A percentile compares a stretch with the other conserved stretches of the same genome.
Conservation (phyloP, 2,888 invertebrate species). For the Thera britannica region DNA sequence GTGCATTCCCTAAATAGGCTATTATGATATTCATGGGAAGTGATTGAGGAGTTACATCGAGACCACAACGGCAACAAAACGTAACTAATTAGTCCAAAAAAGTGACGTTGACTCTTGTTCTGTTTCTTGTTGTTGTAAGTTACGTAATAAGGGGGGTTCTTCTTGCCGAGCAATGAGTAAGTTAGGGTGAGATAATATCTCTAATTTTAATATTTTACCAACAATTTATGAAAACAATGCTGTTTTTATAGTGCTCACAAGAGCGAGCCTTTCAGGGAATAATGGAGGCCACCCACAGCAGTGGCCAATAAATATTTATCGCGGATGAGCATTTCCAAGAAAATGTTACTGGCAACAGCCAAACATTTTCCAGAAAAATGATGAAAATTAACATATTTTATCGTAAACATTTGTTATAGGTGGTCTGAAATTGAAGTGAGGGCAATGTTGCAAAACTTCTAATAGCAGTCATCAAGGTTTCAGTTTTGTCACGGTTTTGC, state of each 20-base stretch:
- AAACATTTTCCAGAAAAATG: constrained; percentile 44
- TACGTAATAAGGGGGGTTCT: no score
- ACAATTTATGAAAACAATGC: not conserved
- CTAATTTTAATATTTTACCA: not conserved
- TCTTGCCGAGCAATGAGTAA: no score
- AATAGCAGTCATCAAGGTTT: no score
- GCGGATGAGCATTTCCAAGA: constrained; percentile 55
- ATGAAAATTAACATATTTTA: constrained; percentile 29
- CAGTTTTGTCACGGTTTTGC: no score
- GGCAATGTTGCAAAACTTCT: not conserved
- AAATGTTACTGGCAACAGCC: constrained; percentile 56
- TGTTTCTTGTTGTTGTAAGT: no score
- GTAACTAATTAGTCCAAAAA: no score
- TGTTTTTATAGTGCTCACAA: constrained; percentile 21
- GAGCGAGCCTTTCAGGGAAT: constrained; percentile 49
- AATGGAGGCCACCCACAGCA: constrained; percentile 60
- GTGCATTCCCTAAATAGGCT: no score
- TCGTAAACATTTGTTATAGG: constrained; percentile 11
- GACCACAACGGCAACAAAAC: no score
- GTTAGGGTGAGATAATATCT: no score
- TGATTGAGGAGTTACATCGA: no score
- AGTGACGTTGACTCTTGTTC: no score
- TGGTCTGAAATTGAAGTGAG: constrained; percentile 15
- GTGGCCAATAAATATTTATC: constrained; percentile 61
- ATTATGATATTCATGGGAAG: no score